A percentile compares a stretch with the other conserved stretches of the same genome.
phyloP scores from a whole-genome alignment of 2,888 invertebrate species.

The Ischnus inquisitorius region DNA sequence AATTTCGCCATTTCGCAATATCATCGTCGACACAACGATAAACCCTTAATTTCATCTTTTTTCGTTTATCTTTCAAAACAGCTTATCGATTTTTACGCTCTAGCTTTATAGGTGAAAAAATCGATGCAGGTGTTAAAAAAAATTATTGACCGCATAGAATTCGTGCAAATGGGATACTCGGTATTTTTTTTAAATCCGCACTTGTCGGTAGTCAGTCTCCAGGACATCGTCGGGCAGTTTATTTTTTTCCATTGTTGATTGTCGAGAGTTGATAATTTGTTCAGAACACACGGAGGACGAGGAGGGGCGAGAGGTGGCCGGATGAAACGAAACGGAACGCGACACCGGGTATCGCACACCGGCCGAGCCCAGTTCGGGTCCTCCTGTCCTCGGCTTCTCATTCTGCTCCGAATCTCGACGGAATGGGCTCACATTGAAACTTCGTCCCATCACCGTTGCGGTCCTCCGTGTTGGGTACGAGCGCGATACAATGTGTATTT shows the following conservation, averaged over 20 bases:
- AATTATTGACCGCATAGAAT: too few species aligned
- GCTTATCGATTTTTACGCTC: too few species aligned
- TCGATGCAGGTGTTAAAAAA: too few species aligned
- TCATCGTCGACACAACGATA: too few species aligned
- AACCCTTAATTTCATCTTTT: too few species aligned
- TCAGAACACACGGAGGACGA: conserved; percentile 25
- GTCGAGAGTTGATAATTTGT: conserved; percentile 53
- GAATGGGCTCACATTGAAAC: conserved; percentile 37
- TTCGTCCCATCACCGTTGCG: conserved; percentile 27
- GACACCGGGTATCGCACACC: conserved; percentile 7
- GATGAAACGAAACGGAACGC: conserved; percentile 25
- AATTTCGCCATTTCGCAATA: too few species aligned
- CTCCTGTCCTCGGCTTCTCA: conserved; percentile 31
- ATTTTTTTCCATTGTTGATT: conserved; percentile 56
- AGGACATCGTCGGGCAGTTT: conserved; percentile 21
- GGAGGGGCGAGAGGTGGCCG: background rate
- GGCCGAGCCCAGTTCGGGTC: background rate
- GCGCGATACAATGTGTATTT: background rate
- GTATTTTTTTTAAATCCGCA: conserved; percentile 23
- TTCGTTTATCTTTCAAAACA: too few species aligned
- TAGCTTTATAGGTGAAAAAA: too few species aligned
- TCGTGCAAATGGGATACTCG: background rate
- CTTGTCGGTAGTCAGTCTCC: conserved; percentile 12
- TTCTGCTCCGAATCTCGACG: conserved; percentile 18
- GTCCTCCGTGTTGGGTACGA: conserved; percentile 1